Percentiles rank a stretch among this genome's conserved stretches.
Evolutionary conservation across 1,140 invertebrate species (phyloP).

Genomic region (Maconellicoccus hirsutus): DNA sequence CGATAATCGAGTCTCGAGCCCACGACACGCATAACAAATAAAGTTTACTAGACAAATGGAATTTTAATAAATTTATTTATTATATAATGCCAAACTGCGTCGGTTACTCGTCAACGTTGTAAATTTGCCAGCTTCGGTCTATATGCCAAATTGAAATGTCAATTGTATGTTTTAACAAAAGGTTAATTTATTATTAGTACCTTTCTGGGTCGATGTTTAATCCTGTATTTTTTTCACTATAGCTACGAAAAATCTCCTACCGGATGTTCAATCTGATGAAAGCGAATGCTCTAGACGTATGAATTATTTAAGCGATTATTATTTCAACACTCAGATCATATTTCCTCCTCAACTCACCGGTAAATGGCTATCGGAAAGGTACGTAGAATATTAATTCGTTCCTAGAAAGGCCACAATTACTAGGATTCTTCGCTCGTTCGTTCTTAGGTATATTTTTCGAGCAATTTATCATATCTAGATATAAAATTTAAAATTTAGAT

Average conservation of each 20-base stretch:
- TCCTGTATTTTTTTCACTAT: not conserved
- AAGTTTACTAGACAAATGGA: not conserved
- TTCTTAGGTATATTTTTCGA: no score
- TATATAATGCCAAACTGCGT: not conserved
- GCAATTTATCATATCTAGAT: no score
- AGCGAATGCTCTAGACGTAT: not conserved
- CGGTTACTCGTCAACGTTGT: not conserved
- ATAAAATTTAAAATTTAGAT: slow-evolving; percentile 5
- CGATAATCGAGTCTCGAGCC: not conserved
- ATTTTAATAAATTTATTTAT: not conserved
- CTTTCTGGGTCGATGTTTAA: not conserved
- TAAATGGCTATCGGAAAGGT: not conserved
- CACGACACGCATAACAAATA: not conserved
- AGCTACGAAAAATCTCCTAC: not conserved
- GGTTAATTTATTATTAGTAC: not conserved
- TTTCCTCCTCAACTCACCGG: not conserved
- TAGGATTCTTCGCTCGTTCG: no score
- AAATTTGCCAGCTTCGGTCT: not conserved
- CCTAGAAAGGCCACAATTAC: no score
- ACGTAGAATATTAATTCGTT: not conserved
- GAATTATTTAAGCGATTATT: not conserved
- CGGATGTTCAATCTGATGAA: not conserved
- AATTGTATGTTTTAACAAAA: not conserved
- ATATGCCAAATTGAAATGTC: not conserved
- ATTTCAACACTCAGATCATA: not conserved